These are phyloP conservation scores for Scaptomyza graminum DNA, from an alignment of 1,140 invertebrate species.

Conservation along the genomic window DNA sequence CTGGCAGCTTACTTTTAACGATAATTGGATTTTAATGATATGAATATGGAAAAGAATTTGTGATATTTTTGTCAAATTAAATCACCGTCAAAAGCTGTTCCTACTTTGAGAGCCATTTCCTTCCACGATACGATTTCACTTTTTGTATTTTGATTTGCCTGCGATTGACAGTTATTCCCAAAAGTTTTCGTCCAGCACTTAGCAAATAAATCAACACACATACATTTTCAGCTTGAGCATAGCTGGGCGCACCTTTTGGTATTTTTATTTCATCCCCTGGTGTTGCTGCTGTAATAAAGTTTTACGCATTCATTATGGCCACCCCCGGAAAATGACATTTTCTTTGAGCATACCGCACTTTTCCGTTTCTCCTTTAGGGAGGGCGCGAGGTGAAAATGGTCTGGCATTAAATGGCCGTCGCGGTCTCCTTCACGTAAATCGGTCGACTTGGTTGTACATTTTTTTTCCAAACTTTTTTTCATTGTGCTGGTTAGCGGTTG, in stretches of 20 bases:
- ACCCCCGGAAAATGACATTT: slow-evolving; percentile 49
- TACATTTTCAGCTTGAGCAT: neutral
- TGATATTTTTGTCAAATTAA: slow-evolving; percentile 32
- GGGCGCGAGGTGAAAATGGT: slow-evolving; percentile 1
- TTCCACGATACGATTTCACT: slow-evolving; percentile 22
- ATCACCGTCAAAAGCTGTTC: slow-evolving; percentile 26
- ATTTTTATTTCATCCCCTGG: slow-evolving; percentile 20
- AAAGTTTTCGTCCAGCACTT: slow-evolving; percentile 29
- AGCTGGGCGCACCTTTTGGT: slow-evolving; percentile 16
- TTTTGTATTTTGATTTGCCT: slow-evolving; percentile 44
- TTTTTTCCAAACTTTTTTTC: slow-evolving; percentile 1
- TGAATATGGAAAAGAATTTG: slow-evolving; percentile 30
- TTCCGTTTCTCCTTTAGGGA: slow-evolving; percentile 31
- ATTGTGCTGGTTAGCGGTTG: slow-evolving; percentile 38
- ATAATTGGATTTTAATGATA: slow-evolving; percentile 52
- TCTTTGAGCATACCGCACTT: slow-evolving; percentile 44
- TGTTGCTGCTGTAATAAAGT: slow-evolving; percentile 41
- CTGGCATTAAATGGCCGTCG: slow-evolving; percentile 48
- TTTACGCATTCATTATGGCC: slow-evolving; percentile 55
- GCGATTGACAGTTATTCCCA: slow-evolving; percentile 44
- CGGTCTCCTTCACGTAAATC: slow-evolving; percentile 54
- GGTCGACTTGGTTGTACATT: slow-evolving; percentile 35
- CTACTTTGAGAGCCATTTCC: slow-evolving; percentile 11
- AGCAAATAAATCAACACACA: slow-evolving; percentile 34
- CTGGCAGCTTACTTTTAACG: slow-evolving; percentile 4